Base-by-base conservation (phyloP, 64 coral and sea anemone species). In the Actinia equina region DNA sequence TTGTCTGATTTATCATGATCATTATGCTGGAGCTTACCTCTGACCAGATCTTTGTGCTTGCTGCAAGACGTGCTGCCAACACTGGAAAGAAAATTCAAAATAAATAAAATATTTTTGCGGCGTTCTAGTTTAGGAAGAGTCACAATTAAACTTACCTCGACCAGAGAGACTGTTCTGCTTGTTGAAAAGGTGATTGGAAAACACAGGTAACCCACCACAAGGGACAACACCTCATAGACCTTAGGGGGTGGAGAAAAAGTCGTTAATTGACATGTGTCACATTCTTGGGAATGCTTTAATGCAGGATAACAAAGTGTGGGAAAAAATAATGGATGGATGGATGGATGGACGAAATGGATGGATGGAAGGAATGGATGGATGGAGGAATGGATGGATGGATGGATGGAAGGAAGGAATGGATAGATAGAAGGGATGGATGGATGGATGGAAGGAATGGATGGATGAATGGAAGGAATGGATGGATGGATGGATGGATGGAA, bases 11-110 rank as follows among this genome's bases (percentile, higher is more conserved):
- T 17, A 20, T 44, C 27, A 30, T 59, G 58, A 4, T 14, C 9
- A 30, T 37, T 37, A 23, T 65, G 0, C 5, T 9, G 43, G 26
- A 87, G 14, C 22, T 84, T 84, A 90, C 88, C 88, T 63, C 70
- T 90, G 88, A 77, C 44, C 27, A 22, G 20, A 63, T 11, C 43
- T 52, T 18, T 20, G 14, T 13, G 67, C 44, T 44, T 51, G 88
- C 0, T 45, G 60, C 43, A 87, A 51, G 13, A 18, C 45, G 51
- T 87, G 62, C 64, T 65, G 42, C 63, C 41, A 60, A 86, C 80
- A 82, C 80, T 82, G 44, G 5, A 18, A 43, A 57, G 23, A 25
- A 82, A 44, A 82, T 44, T 12, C 12, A 8, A 80, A 43, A 22
- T 65, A 7, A n/a, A n/a, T 65, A 6, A 7, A 22, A 22, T 6